These are phyloP conservation scores for Smithornis capensis DNA, from an alignment of 2,113 vertebrate genomes.

Conservation along the genomic window DNA sequence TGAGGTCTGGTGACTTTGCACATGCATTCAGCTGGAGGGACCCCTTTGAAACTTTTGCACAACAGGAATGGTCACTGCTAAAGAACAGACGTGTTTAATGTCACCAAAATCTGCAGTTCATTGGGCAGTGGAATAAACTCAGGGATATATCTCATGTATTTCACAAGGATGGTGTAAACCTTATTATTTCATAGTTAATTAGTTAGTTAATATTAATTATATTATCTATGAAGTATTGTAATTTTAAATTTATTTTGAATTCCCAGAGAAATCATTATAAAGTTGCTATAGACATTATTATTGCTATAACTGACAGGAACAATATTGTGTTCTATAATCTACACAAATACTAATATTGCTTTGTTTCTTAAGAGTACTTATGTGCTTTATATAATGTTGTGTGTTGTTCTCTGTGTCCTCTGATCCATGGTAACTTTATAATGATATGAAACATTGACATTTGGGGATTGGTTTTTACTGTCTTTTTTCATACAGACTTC, in stretches of 20 bases:
- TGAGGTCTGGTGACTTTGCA: background rate
- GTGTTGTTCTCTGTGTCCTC: background rate
- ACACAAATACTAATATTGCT: background rate
- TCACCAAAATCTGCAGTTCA: background rate
- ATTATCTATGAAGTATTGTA: background rate
- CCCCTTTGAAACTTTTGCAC: background rate
- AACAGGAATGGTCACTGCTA: background rate
- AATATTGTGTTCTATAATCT: background rate
- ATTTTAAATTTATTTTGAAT: background rate
- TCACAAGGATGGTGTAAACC: background rate
- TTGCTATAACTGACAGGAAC: background rate
- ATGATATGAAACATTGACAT: background rate
- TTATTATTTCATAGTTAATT: background rate
- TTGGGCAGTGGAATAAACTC: background rate
- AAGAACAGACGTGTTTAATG: background rate
- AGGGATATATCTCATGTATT: background rate
- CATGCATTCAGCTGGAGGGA: background rate
- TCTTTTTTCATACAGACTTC: background rate
- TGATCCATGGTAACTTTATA: background rate
- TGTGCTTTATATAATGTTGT: background rate
- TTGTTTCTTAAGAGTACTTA: constrained; percentile 12
- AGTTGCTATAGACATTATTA: background rate
- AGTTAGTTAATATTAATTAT: background rate
- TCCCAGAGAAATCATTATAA: background rate
- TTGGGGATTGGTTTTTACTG: background rate